Evolutionary conservation across 2,888 invertebrate genomes (phyloP), one percentile per base, ranked within the genome.

Genomic region (Drosophila testacea): DNA sequence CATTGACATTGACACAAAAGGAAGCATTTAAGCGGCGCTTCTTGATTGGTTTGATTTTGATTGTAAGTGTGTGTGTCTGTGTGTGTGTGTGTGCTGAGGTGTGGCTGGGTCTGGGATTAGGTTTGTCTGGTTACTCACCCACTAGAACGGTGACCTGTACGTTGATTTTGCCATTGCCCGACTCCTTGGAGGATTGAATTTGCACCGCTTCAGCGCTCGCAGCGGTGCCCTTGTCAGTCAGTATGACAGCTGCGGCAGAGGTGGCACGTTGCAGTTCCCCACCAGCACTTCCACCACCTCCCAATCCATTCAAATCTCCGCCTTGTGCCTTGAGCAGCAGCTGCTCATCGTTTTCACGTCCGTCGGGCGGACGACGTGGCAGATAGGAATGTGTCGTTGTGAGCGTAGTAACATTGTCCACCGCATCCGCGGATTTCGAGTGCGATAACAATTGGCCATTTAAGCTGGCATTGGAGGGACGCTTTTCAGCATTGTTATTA

Each of bases 71-170:
- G 36, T 51, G 44, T 36, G 4, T 51, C 36, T 46, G n/a, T 30
- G n/a, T 30, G 6, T 48, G 51, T 10, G 39, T 55, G 64, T 55
- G 56, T 36, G n/a, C 32, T 41, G 32, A n/a, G 13, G 42, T 52
- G 44, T 51, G 41, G 51, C 44, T 38, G 10, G 16, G 22, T 52
- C 11, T 28, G 51, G 13, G 42, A n/a, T 22, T 48, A 51, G 47
- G 22, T 2, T 9, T 50, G 28, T 30, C 11, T 39, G 28, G 13
- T 6, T 63, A 92, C 93, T 92, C 79, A 93, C 93, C 93, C 85
- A 97, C 97, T 93, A 96, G 95, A 93, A 96, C 96, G 92, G 96
- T 96, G 92, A 96, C 96, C 94, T 96, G 96, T 92, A 96, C 96
- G 94, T 96, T 96, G 93, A 96, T 96, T 94, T 97, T 97, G 92